Conservation (phyloP, 2,888 invertebrate genomes). For the Harpalus rufipes region DNA sequence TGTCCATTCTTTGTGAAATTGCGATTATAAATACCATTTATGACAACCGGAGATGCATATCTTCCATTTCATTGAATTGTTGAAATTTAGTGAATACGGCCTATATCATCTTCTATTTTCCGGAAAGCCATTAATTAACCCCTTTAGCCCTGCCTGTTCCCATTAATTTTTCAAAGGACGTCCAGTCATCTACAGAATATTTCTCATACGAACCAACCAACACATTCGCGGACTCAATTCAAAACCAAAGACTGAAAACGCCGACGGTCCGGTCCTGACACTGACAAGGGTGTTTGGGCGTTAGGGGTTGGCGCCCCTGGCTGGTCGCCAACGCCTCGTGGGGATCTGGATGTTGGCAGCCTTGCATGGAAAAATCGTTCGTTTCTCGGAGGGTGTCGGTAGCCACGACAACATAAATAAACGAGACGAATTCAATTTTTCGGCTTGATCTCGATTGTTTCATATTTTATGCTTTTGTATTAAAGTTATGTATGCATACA, state of each 20-base stretch:
- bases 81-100: not conserved
- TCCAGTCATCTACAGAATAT: constrained; percentile 38
- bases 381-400: constrained; percentile 21
- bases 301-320: constrained; percentile 40
- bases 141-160: not conserved
- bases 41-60: not conserved
- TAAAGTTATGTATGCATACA: constrained; percentile 26
- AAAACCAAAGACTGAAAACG: constrained; percentile 33
- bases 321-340: constrained; percentile 38
- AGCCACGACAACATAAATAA: constrained; percentile 55
- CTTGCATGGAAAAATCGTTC: constrained; percentile 38
- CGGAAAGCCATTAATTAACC: constrained; percentile 32
- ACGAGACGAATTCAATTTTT: constrained; percentile 62
- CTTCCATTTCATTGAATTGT: not conserved
- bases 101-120: constrained; percentile 9
- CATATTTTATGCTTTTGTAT: constrained; percentile 56
- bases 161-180: constrained; percentile 35
- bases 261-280: constrained; percentile 18
- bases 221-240: constrained; percentile 26
- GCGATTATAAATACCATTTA: not conserved
- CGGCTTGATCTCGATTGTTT: constrained; percentile 47
- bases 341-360: constrained; percentile 49
- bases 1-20: not conserved
- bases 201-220: constrained; percentile 16
- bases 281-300: constrained; percentile 51